Percentiles rank a stretch among this genome's conserved stretches.
Evolutionary conservation across 1,140 invertebrate genomes (phyloP).

Genomic region (Drosophila auraria): DNA sequence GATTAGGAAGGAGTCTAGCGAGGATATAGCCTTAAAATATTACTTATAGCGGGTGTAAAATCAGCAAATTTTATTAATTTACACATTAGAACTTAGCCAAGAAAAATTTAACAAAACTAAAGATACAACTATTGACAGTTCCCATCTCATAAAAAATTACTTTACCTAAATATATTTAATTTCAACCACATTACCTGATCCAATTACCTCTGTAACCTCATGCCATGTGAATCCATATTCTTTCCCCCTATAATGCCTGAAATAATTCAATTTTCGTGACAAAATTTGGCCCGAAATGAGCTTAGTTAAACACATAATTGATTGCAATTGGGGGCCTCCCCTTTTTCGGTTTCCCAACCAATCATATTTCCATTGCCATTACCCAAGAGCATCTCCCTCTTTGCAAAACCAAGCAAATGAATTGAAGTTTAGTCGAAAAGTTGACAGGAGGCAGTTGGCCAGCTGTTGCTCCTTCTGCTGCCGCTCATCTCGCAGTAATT

Average conservation of each 20-base stretch:
- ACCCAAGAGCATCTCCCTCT: background rate
- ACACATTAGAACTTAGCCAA: background rate
- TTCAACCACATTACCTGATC: background rate
- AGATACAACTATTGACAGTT: background rate
- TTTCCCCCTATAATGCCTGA: background rate
- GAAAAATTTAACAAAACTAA: background rate
- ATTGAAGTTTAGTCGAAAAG: conserved; percentile 53
- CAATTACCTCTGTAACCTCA: conserved; percentile 10
- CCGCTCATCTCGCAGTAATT: conserved; percentile 64
- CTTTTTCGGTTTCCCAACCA: conserved; percentile 14
- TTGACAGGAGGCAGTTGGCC: conserved; percentile 46
- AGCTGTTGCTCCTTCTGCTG: conserved; percentile 59
- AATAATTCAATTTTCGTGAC: conserved; percentile 45
- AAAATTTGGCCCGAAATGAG: conserved; percentile 13
- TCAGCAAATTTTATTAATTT: background rate
- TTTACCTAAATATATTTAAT: background rate
- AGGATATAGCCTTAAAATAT: conserved; percentile 1
- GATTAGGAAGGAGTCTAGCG: no score
- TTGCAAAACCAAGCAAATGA: conserved; percentile 18
- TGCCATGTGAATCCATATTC: background rate
- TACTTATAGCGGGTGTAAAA: background rate
- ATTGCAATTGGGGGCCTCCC: conserved; percentile 35
- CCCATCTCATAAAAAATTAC: background rate
- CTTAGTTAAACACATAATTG: conserved; percentile 48
- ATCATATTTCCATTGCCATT: conserved; percentile 23